Base-by-base conservation (phyloP, 2,888 invertebrate species). In the Nebria brevicollis region DNA sequence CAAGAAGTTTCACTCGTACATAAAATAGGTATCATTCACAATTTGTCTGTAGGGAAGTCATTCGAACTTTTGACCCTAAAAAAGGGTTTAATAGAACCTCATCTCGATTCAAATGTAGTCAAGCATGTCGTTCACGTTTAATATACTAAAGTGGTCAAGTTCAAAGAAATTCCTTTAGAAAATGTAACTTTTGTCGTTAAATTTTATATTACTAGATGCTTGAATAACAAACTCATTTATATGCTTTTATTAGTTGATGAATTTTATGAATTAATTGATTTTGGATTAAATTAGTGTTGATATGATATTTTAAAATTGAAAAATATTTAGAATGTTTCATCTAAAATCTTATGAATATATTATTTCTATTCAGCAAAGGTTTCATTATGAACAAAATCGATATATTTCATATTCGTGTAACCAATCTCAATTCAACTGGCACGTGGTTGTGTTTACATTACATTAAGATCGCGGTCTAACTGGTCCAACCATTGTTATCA, bases 131-230 rank as follows among this genome's bases (percentile, higher is more conserved):
- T 26, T 70, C 13, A 34, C 70, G 70, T 70, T 70, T 70, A 70
- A 70, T 70, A 70, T 15, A 70, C 13, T 70, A 70, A 70, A 70
- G 70, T 34, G 70, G 70, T 70, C 34, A 34, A 26, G 34, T 70
- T 70, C 25, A 70, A 70, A 70, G 20, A 34, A 25, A 54, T 54
- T 54, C 70, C 70, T 26, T 3, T 34, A 25, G 70, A 2, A 70
- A 70, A 25, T 25, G 7, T 26, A 34, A 70, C n/a, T 34, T 20
- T 34, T 13, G 34, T 70, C 0, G 20, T 20, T 7, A 54, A 54
- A 54, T 54, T 54, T 54, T 54, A 13, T 54, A 8, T 6, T 13
- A 54, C 2, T 8, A 7, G 54, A 54, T 3, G 54, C 54, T 6
- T 54, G 2, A 34, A 34, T 5, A 34, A 34, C 34, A 11, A 54